Evolutionary conservation across 2,113 vertebrate genomes (phyloP).

Genomic region (Mirounga angustirostris): DNA sequence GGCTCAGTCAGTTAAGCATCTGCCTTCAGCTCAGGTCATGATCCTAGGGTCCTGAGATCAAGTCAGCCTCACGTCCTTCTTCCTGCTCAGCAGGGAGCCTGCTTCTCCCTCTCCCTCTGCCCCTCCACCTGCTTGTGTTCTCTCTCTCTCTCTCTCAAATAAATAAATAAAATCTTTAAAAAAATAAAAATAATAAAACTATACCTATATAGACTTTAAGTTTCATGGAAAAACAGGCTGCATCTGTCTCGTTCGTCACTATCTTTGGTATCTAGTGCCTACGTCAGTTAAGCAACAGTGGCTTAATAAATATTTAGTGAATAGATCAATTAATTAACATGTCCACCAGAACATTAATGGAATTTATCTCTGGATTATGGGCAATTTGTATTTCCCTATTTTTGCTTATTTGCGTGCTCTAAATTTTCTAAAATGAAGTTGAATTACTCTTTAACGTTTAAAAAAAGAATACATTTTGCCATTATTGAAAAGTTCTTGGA

Average conservation of each 20-base stretch:
- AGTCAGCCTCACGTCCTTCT: neutral
- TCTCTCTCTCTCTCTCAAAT: too few species aligned
- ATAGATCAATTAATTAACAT: neutral
- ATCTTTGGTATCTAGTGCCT: neutral
- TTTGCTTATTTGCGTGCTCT: constrained; percentile 15
- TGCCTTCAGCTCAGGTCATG: too few species aligned
- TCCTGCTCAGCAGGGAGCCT: neutral
- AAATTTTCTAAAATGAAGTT: constrained; percentile 17
- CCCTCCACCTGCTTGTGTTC: too few species aligned
- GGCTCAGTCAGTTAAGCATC: neutral
- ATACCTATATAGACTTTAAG: neutral
- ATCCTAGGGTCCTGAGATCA: too few species aligned
- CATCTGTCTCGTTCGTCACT: neutral
- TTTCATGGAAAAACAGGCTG: neutral
- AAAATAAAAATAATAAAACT: neutral
- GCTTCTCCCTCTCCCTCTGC: neutral
- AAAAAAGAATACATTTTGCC: neutral
- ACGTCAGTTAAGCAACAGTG: neutral
- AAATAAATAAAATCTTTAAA: neutral
- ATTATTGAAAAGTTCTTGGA: constrained; percentile 29
- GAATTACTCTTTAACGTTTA: neutral
- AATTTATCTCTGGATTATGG: constrained; percentile 4
- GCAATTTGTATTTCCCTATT: neutral
- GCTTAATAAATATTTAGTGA: neutral
- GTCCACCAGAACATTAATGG: neutral